phyloP scores from a whole-genome alignment of 2,888 invertebrate genomes.

The Drosophila borealis region DNA sequence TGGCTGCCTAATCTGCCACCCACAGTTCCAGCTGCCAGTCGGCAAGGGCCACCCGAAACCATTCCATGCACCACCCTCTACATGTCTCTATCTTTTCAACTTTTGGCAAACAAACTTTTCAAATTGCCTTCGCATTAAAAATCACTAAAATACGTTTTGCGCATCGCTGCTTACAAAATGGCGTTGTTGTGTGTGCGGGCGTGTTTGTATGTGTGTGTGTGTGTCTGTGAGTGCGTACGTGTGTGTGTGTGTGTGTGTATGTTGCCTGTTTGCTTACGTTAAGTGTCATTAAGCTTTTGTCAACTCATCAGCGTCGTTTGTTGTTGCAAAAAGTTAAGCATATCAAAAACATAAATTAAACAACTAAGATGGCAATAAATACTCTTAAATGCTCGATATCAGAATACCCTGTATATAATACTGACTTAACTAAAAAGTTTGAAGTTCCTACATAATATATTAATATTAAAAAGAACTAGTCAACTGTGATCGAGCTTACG shows the following conservation, averaged over 20 bases:
- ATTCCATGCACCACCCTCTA: neutral
- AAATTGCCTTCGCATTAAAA: constrained; percentile 80
- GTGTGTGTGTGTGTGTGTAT: constrained; percentile 18
- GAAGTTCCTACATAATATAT: too few species aligned
- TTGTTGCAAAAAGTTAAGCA: constrained; percentile 49
- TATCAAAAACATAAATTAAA: constrained; percentile 58
- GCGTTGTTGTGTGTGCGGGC: constrained; percentile 8
- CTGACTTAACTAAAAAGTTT: neutral
- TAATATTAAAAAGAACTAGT: too few species aligned
- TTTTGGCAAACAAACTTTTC: constrained; percentile 70
- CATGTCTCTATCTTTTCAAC: constrained; percentile 60
- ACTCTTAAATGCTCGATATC: neutral
- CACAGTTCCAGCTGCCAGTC: constrained; percentile 18
- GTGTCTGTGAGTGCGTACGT: constrained; percentile 5
- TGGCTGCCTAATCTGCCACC: constrained; percentile 55
- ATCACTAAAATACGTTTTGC: constrained; percentile 76
- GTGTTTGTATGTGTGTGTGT: constrained; percentile 14
- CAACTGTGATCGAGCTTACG: too few species aligned
- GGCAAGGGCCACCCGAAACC: neutral
- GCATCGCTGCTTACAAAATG: constrained; percentile 57
- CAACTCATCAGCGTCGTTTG: constrained; percentile 64
- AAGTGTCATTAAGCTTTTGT: constrained; percentile 69
- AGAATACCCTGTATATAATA: constrained; percentile 7
- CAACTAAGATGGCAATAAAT: constrained; percentile 13
- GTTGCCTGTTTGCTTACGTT: constrained; percentile 45